Evolutionary conservation across 2,888 invertebrate species (phyloP).

Genomic region (Miltochrista miniata): DNA sequence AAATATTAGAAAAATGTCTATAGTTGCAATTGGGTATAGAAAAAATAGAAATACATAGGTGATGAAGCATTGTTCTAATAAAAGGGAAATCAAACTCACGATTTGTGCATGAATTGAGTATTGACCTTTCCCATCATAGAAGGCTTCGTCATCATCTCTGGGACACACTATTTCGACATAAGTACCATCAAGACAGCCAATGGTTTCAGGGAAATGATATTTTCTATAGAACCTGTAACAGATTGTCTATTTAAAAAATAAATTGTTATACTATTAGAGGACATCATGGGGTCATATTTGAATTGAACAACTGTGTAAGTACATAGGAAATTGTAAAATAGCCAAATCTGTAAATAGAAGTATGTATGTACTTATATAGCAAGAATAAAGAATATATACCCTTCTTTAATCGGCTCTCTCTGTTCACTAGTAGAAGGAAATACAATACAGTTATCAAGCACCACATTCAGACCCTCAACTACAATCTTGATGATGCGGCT

Average conservation of each 20-base stretch:
- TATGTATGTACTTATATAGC: no score
- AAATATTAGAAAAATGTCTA: no score
- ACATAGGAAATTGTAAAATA: no score
- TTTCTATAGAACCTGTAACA: constrained; percentile 60
- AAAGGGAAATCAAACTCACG: constrained; percentile 35
- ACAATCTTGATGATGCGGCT: constrained; percentile 56
- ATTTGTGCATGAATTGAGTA: constrained; percentile 63
- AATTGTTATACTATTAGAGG: no score
- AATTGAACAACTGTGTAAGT: no score
- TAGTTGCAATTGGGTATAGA: no score
- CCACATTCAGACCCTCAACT: constrained; percentile 57
- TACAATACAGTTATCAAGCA: constrained; percentile 51
- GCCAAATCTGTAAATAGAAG: no score
- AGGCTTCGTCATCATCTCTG: constrained; percentile 63
- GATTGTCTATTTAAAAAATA: no score
- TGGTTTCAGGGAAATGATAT: constrained; percentile 62
- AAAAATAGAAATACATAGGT: background rate
- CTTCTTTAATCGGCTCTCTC: constrained; percentile 56
- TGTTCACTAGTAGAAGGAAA: constrained; percentile 49
- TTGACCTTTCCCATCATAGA: constrained; percentile 58
- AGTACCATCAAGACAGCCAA: constrained; percentile 59
- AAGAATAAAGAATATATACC: constrained; percentile 34
- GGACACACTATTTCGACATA: constrained; percentile 61
- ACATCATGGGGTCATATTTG: no score
- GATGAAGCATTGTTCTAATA: no score